Evolutionary conservation across 2,113 vertebrate species (phyloP).

Genomic region (Percina caprodes): DNA sequence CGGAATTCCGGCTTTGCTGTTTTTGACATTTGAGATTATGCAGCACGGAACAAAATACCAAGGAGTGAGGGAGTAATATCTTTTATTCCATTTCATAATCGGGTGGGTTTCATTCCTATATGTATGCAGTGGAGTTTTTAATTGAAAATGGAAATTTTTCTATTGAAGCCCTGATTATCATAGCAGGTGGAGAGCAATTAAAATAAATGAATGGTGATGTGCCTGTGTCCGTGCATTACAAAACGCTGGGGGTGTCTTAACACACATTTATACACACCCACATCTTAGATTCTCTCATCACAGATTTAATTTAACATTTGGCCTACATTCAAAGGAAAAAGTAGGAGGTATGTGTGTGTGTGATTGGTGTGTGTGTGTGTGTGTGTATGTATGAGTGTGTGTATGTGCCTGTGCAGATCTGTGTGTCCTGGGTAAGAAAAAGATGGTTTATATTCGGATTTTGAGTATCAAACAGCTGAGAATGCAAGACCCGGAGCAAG

Average conservation of each 20-base stretch:
- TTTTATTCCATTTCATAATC: constrained; percentile 58
- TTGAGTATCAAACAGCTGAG: constrained; percentile 73
- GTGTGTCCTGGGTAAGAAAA: constrained; percentile 46
- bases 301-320: constrained; percentile 62
- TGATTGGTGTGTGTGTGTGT: constrained; percentile 12
- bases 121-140: constrained; percentile 63
- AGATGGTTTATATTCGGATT: constrained; percentile 58
- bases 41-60: constrained; percentile 1
- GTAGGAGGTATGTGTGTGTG: constrained; percentile 21
- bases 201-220: constrained; percentile 79
- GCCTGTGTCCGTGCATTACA: constrained; percentile 56
- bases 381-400: constrained; percentile 23
- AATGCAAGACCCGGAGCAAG: constrained; percentile 65
- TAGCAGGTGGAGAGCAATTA: constrained; percentile 81
- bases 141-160: constrained; percentile 83
- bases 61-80: constrained; percentile 28
- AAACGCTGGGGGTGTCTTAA: constrained; percentile 59
- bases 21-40: constrained; percentile 19
- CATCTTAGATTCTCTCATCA: constrained; percentile 44
- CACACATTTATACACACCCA: constrained; percentile 47
- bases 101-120: constrained; percentile 55
- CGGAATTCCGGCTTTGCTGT: neutral
- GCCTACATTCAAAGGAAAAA: constrained; percentile 53
- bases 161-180: constrained; percentile 79
- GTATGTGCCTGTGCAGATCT: neutral